Evolutionary conservation across 2,888 invertebrate genomes (phyloP), one percentile per base, ranked within the genome.

Genomic region (Priocnemis perturbator): DNA sequence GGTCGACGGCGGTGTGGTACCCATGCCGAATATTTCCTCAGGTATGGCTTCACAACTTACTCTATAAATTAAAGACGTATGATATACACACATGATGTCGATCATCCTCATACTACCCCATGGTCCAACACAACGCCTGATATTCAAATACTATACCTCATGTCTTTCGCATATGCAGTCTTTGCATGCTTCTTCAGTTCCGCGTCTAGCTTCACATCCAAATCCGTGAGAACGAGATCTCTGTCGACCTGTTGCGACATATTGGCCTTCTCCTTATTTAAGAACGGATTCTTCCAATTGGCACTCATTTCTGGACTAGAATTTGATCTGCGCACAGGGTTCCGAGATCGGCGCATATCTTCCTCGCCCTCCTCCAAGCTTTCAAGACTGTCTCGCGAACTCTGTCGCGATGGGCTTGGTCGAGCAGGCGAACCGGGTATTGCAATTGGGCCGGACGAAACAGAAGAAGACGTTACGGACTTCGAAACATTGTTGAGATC

Each of bases 231-330:
- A 17, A 75, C 60, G 66, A 75, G 64, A 70, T 82, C 87, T 57
- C 78, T 74, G 52, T 86, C 88, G 57, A 65, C 44, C 73, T 86
- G 86, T 63, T 85, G 85, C 64, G 83, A 81, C 55, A 85, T 67
- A 65, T 71, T 83, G 67, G 88, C 57, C 80, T 87, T 87, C 5
- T 91, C 90, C 84, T 91, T 90, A 76, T 89, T 90, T 57, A 93
- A 86, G 81, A 93, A 93, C 71, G 93, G 93, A 88, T 93, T 93
- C 77, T 95, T 95, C 95, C 95, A 96, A 85, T 94, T 95, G 0
- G 95, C 94, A 71, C 95, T 95, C 96, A 97, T 96, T 91, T 97
- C 97, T 0, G 97, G 97, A 81, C 96, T 96, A 61, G 97, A 97
- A 91, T 97, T 97, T 53, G 96, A 96, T 71, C 97, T 92, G 0